A percentile compares a stretch with the other conserved stretches of the same genome.
These are phyloP conservation scores for Papilio gigon DNA, from an alignment of 2,888 invertebrate genomes.

Conservation along the genomic window DNA sequence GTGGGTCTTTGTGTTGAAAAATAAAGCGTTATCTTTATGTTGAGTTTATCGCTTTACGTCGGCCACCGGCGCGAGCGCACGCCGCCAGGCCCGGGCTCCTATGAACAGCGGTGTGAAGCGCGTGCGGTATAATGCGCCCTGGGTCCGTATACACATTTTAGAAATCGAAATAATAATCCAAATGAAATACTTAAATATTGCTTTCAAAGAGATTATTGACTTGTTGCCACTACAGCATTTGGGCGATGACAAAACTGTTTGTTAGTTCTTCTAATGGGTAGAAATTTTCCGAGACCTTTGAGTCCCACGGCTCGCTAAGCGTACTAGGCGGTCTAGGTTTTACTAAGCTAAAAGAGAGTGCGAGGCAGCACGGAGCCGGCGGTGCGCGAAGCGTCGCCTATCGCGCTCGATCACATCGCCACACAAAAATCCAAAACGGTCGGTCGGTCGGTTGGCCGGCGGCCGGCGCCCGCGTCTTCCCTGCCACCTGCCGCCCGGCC, in stretches of 20 bases:
- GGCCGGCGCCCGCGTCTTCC: background rate
- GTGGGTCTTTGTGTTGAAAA: background rate
- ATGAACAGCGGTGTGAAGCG: no score
- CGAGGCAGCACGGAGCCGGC: background rate
- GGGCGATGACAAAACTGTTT: no score
- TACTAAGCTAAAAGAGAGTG: background rate
- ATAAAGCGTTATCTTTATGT: conserved; percentile 19
- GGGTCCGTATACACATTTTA: no score
- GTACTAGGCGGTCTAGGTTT: background rate
- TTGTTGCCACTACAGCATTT: no score
- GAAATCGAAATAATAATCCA: no score
- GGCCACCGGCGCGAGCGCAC: conserved; percentile 9
- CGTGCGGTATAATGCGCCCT: no score
- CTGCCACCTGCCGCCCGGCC: conserved; percentile 17
- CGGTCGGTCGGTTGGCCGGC: background rate
- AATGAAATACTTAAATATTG: no score
- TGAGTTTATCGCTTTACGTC: conserved; percentile 9
- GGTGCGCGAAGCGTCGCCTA: conserved; percentile 2
- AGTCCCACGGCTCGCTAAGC: background rate
- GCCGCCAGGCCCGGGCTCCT: background rate
- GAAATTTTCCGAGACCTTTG: no score
- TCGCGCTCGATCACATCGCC: conserved; percentile 25
- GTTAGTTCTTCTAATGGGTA: no score
- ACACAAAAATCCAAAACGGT: conserved; percentile 34
- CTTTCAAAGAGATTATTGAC: no score